A percentile compares a stretch with the other conserved stretches of the same genome.
These are phyloP conservation scores for Hyalella azteca DNA, from an alignment of 2,888 invertebrate species.

Conservation along the genomic window DNA sequence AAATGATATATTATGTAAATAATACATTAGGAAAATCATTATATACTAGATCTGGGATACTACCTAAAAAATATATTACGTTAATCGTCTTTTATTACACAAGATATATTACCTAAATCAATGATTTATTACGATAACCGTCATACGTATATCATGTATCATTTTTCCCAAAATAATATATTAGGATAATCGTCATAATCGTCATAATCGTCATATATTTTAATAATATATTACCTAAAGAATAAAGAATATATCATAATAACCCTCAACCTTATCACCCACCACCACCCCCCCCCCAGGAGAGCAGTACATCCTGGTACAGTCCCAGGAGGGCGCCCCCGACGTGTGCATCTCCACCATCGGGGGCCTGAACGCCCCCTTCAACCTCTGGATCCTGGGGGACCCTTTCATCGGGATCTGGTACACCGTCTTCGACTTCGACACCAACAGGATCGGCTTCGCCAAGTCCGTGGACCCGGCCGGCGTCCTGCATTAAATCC, in stretches of 20 bases:
- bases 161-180: not conserved
- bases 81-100: too few species aligned
- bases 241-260: not conserved
- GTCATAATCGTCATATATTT: not conserved
- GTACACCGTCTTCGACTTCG: conserved; percentile 68
- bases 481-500: not conserved
- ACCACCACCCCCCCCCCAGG: not conserved
- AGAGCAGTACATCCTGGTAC: not conserved
- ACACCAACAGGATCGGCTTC: conserved; percentile 66
- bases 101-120: too few species aligned
- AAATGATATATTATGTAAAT: too few species aligned
- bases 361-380: conserved; percentile 66
- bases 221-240: not conserved
- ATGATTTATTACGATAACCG: too few species aligned
- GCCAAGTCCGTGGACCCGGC: conserved; percentile 61
- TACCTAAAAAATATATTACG: too few species aligned
- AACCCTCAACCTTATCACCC: not conserved
- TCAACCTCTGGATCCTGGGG: conserved; percentile 68
- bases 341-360: conserved; percentile 66
- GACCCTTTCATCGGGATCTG: conserved; percentile 68
- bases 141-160: too few species aligned
- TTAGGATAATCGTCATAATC: not conserved
- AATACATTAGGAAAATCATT: too few species aligned
- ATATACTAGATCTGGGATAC: too few species aligned
- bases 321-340: not conserved